Evolutionary conservation across 2,797 vertebrate genomes (phyloP), one percentile per base, ranked within the genome.

Genomic region (Chloroceryle amazona): DNA sequence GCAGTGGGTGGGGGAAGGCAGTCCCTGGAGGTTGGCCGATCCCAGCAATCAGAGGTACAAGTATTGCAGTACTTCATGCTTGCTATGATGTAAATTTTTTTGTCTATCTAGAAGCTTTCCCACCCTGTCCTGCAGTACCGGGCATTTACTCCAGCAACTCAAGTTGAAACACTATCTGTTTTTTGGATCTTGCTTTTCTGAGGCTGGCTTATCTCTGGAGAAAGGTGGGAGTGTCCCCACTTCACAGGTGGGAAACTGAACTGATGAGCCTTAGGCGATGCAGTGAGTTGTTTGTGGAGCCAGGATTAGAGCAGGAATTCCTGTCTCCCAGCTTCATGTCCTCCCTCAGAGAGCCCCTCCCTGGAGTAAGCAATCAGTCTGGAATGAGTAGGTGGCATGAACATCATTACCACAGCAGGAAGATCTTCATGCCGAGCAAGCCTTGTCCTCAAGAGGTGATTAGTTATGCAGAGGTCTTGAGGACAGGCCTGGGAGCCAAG

Each of bases 221-320:
- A 68, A 78, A 55, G 52, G 86, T 93, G 85, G 88, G 94, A 96
- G 95, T 86, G 93, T 88, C 96, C 55, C 37, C 63, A 93, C 82
- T 96, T 96, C 96, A 96, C 89, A 96, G 96, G 74, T 96, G 96
- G 95, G 96, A 96, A 97, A 96, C 81, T 88, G 61, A 80, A 93
- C 86, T 21, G 35, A 76, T 86, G 84, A 95, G 93, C 94, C 96
- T 66, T 28, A 1, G 94, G 97, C 92, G 3, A 58, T 67, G 46
- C 67, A 84, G 66, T 2, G 18, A 96, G 76, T 82, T 89, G 54
- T 81, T 85, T 91, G 91, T 65, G 60, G 63, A 87, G 65, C 55
- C 6, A 17, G 72, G 81, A 89, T 80, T 68, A 85, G 91, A 93
- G 91, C 66, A 95, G 93, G 93, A 96, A 96, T 93, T 95, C 89